Evolutionary conservation across 2,888 invertebrate species (phyloP), one percentile per base, ranked within the genome.

Genomic region (Oligia fasciuncula): DNA sequence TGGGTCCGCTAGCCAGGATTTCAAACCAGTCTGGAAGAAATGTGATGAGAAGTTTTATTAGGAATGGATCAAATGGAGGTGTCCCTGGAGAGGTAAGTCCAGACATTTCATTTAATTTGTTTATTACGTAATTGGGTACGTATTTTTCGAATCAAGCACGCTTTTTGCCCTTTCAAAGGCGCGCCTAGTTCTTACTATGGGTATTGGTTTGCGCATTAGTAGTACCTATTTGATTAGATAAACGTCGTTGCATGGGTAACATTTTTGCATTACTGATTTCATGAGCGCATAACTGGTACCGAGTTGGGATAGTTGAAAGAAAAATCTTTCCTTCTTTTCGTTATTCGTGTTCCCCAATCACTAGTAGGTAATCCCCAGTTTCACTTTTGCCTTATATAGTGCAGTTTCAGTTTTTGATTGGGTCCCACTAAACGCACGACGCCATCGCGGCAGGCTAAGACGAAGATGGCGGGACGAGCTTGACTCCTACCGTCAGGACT

Each of bases 51-150:
- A 95, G 84, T 66, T 91, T 93, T 70, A 85, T 96, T 8, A 95
- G 96, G 83, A 95, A 96, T 78, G 96, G 95, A 6, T 96, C 95
- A 4, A 91, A 94, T 84, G 97, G 97, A 14, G 96, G 96, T 1
- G 82, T 94, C 13, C 95, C 96, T 67, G 96, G 96, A 2, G 95
- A 95, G 94, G 96, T 96, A 84, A 88, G 94, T 89, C 62, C 6
- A 13, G 51, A 19, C 40, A 19, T 63, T 71, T 73, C n/a, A 17
- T 70, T 57, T 19, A 6, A 79, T 81, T 88, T 75, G 73, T 86
- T 73, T 82, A 85, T 95, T 95, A 95, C 92, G 91, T 95, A 95
- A 94, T 76, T 19, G 6, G 0, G 17, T 14, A 35, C 19, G 11
- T 60, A 23, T 17, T 62, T 71, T 67, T 46, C 29, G 0, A 49